Base-by-base conservation (phyloP, 2,113 vertebrate species). In the Pseudorhombus dupliciocellatus region DNA sequence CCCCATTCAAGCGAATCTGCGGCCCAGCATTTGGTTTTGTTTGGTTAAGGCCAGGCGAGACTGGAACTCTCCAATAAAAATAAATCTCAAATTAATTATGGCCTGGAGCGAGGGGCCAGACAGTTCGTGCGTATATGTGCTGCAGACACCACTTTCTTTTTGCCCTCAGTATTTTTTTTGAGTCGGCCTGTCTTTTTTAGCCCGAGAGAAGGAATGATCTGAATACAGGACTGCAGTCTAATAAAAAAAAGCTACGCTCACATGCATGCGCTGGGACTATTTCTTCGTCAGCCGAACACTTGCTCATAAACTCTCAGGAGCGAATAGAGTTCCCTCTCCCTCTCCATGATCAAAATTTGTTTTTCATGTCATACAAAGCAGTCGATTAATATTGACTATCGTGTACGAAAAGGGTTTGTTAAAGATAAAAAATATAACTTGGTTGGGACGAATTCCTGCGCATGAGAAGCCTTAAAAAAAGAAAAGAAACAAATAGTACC, bases 21-120 rank as follows among this genome's bases (percentile, higher is more conserved):
- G 92, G 94, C 94, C 94, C 93, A 84, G 93, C 92, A 93, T 95
- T 91, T 89, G 94, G 96, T 94, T 95, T 95, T 98, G 96, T 98
- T 98, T 98, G 95, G 95, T 95, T 97, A 96, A 98, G 96, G 95
- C 96, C 96, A 95, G 94, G 94, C 94, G 96, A 97, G 96, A 96
- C 95, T 94, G 89, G 92, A 91, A 94, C 94, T 95, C 95, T 97
- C 96, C 96, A 98, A 97, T 96, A 96, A 96, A 98, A 98, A 98
- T 97, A 98, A 97, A 98, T 98, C 96, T 97, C 96, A 96, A 96
- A 98, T 98, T 97, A 98, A 98, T 98, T 95, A 97, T 96, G 96
- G 96, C 96, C 96, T 92, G 84, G 89, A 98, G 97, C 95, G 86
- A 96, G 95, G 94, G 96, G 93, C 95, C 95, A 97, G 96, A 97